A percentile compares a stretch with the other conserved stretches of the same genome.
Evolutionary conservation across 2,113 vertebrate species (phyloP).

Genomic region (Oostethus manadensis): DNA sequence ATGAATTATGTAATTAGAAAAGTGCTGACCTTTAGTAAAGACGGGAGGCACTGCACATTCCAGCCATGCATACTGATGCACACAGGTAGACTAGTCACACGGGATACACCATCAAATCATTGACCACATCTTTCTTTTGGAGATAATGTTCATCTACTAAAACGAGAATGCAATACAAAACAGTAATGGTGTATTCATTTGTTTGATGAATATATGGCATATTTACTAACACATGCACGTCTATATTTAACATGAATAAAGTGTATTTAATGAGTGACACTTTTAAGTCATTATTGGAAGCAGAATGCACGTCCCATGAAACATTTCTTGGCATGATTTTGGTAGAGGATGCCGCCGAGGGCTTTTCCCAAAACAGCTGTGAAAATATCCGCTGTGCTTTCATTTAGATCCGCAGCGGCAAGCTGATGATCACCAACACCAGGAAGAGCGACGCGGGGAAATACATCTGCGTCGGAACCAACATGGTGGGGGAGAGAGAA

Average conservation of each 20-base stretch:
- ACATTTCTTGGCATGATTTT: conserved; percentile 3
- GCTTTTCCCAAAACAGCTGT: conserved; percentile 27
- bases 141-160: no score
- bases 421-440: conserved; percentile 97
- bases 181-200: no score
- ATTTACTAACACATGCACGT: no score
- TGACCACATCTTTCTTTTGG: no score
- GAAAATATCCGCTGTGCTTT: conserved; percentile 26
- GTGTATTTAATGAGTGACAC: no score
- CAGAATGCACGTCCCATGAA: no score
- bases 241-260: no score
- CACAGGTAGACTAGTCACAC: neutral
- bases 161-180: no score
- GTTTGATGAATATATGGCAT: no score
- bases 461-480: conserved; percentile 95
- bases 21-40: conserved; percentile 53
- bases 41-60: conserved; percentile 35
- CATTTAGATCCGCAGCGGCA: conserved; percentile 89
- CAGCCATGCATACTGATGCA: conserved; percentile 23
- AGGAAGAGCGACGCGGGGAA: conserved; percentile 95
- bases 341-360: neutral
- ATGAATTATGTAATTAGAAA: conserved; percentile 69
- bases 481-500: conserved; percentile 97
- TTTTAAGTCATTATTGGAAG: no score
- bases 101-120: no score